phyloP scores from a whole-genome alignment of 2,797 vertebrate genomes.

The Cirrhinus mrigala region DNA sequence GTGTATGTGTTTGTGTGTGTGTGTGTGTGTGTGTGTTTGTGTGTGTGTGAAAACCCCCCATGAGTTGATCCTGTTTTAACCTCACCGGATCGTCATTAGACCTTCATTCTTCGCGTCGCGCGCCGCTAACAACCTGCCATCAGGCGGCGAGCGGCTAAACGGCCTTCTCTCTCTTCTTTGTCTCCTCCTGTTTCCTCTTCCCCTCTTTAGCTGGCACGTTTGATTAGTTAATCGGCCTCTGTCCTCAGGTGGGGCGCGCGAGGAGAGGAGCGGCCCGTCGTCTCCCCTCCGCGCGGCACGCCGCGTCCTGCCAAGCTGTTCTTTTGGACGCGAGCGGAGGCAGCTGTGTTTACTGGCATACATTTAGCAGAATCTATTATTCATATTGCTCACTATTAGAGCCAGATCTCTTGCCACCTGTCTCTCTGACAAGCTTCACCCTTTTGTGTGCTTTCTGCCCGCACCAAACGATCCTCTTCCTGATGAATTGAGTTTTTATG shows the following conservation, averaged over 20 bases:
- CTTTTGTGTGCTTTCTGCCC: conserved; percentile 99
- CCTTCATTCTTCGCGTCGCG: conserved; percentile 22
- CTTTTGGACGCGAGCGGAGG: conserved; percentile 99
- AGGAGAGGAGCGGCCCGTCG: conserved; percentile 8
- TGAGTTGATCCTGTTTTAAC: conserved; percentile 20
- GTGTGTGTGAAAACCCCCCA: neutral
- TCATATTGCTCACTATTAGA: conserved; percentile 99
- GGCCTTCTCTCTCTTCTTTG: conserved; percentile 55
- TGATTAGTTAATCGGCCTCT: conserved; percentile 86
- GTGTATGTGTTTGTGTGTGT: neutral
- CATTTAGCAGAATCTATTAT: conserved; percentile 99
- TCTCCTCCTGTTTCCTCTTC: conserved; percentile 67
- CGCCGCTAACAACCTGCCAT: conserved; percentile 24
- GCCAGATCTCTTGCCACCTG: conserved; percentile 99
- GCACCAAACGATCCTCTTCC: conserved; percentile 99
- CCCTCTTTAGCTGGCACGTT: conserved; percentile 81
- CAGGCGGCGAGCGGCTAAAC: conserved; percentile 12
- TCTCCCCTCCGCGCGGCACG: conserved; percentile 79
- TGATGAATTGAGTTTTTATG: conserved; percentile 99
- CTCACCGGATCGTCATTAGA: conserved; percentile 22
- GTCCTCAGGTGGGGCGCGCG: conserved; percentile 97
- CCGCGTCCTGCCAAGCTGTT: conserved; percentile 98
- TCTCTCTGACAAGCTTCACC: conserved; percentile 99
- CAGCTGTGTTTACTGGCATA: conserved; percentile 99
- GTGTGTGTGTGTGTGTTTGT: neutral